Percentiles rank a stretch among this genome's conserved stretches.
Conservation (phyloP, 2,888 invertebrate genomes). For the Eumerus sabulonum region DNA sequence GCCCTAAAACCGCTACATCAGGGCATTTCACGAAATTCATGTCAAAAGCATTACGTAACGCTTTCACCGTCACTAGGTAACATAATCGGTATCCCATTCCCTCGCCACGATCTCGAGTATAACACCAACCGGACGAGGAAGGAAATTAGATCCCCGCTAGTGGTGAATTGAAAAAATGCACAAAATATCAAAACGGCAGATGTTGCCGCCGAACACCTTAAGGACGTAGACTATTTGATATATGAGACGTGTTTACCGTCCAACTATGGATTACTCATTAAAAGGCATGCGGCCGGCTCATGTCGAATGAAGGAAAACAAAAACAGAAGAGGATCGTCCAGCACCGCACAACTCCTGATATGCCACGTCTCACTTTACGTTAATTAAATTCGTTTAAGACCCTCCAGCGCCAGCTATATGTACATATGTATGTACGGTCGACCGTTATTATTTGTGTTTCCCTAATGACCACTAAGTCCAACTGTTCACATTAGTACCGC, state of each 20-base stretch:
- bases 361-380: slow-evolving; percentile 59
- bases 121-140: slow-evolving; percentile 51
- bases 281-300: slow-evolving; percentile 54
- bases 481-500: slow-evolving; percentile 34
- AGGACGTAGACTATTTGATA: slow-evolving; percentile 35
- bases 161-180: slow-evolving; percentile 35
- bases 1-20: slow-evolving; percentile 21
- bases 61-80: slow-evolving; percentile 44
- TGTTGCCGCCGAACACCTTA: slow-evolving; percentile 33
- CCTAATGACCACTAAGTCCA: slow-evolving; percentile 51
- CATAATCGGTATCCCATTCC: slow-evolving; percentile 23
- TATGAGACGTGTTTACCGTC: slow-evolving; percentile 54
- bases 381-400: slow-evolving; percentile 58
- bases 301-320: slow-evolving; percentile 31
- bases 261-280: slow-evolving; percentile 59
- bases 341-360: slow-evolving; percentile 1
- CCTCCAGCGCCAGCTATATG: too few species aligned
- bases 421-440: too few species aligned
- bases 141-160: slow-evolving; percentile 56
- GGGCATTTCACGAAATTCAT: slow-evolving; percentile 10
- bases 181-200: slow-evolving; percentile 57
- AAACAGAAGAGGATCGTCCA: slow-evolving; percentile 46
- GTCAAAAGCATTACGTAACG: slow-evolving; percentile 60
- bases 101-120: slow-evolving; percentile 40
- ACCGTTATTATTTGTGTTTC: slow-evolving; percentile 37